These are phyloP conservation scores for Hybognathus amarus DNA, from an alignment of 2,797 vertebrate species.

Conservation along the genomic window DNA sequence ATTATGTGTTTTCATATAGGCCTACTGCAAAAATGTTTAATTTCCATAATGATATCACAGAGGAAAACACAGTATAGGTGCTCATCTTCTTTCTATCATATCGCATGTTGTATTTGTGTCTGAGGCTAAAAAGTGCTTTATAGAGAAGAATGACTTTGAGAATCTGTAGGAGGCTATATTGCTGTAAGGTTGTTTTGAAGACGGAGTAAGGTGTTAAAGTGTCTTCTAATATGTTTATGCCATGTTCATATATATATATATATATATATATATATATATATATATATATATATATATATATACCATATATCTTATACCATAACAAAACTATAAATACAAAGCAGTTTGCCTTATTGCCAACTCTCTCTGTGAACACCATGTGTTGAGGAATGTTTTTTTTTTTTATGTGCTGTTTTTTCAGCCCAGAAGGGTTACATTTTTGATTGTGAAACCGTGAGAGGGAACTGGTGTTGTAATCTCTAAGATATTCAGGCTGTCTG, in stretches of 20 bases:
- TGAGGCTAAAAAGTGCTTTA: neutral
- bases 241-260: neutral
- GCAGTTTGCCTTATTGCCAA: too few species aligned
- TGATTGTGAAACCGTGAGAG: slow-evolving; percentile 51
- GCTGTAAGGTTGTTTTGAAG: neutral
- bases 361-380: neutral
- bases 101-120: neutral
- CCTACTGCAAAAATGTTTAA: too few species aligned
- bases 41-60: neutral
- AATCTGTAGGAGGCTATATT: neutral
- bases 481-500: slow-evolving; percentile 40
- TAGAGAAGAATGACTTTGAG: neutral
- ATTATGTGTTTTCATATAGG: neutral
- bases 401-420: neutral
- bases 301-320: too few species aligned
- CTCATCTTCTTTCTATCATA: neutral
- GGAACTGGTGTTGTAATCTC: slow-evolving; percentile 50
- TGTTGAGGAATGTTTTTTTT: neutral
- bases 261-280: too few species aligned
- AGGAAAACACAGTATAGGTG: neutral
- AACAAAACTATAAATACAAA: too few species aligned
- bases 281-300: too few species aligned
- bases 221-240: neutral
- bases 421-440: slow-evolving; percentile 24
- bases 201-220: neutral